Base-by-base conservation (phyloP, 2,888 invertebrate genomes). In the Drosophila ochracea region DNA sequence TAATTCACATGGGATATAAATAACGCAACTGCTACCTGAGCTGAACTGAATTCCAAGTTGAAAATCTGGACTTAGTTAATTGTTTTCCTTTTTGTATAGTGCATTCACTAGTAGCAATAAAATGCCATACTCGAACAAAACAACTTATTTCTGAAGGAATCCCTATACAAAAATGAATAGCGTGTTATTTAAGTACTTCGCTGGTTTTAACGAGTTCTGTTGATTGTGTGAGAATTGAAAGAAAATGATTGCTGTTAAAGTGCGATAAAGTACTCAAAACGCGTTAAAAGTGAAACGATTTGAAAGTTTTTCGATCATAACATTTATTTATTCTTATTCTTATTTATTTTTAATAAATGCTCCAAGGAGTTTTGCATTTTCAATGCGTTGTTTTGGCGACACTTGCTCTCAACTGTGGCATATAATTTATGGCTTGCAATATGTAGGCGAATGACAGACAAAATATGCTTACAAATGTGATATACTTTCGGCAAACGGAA, bases 351-450 rank as follows among this genome's bases (percentile, higher is more conserved):
- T n/a, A n/a, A 84, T 79, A 69, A 49, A 61, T 25, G 37, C 59
- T 33, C 25, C 7, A 31, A 47, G 50, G 89, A 82, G 61, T 84
- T 89, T 75, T 54, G 55, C 68, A 68, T 70, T 72, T 78, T 76
- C 82, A 84, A 68, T 75, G 61, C 4, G 50, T 73, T 66, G 58
- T 68, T 76, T 89, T 80, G 89, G 83, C 83, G 90, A 84, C 88
- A 91, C 88, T 91, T 87, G 69, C 50, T 31, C 55, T 59, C 85
- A 85, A 82, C 84, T 84, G 87, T 75, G 77, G 68, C 76, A 49
- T 61, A 73, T 78, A 79, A 91, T 91, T 91, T 89, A 90, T 83
- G 68, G 60, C 41, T 64, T 16, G 67, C 78, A 68, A 66, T 78
- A 28, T 60, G 73, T 72, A 69, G 57, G 60, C 61, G 64, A 67